Conservation (phyloP, 2,113 vertebrate genomes). For the Mormyrus lacerda region DNA sequence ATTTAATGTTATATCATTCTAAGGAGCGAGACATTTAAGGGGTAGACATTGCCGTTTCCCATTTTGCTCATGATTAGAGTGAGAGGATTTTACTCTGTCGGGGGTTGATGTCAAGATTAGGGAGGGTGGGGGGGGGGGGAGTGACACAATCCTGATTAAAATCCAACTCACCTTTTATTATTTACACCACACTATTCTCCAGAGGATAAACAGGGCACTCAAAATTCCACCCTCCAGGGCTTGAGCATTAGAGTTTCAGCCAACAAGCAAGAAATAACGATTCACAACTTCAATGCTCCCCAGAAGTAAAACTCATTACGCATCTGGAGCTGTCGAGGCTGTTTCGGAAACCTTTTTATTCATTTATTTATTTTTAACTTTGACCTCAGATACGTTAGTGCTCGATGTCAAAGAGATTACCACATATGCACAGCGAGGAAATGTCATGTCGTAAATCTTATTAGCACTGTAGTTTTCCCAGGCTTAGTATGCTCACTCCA, state of each 20-base stretch:
- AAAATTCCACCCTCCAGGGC: neutral
- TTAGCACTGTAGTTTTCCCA: constrained; percentile 21
- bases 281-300: constrained; percentile 39
- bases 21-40: neutral
- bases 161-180: constrained; percentile 14
- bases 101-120: neutral
- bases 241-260: constrained; percentile 1
- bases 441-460: constrained; percentile 23
- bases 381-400: constrained; percentile 30
- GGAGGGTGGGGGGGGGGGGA: neutral
- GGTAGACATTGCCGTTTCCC: neutral
- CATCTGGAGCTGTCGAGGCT: neutral
- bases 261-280: constrained; percentile 33
- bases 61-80: neutral
- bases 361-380: constrained; percentile 22
- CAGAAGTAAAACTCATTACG: constrained; percentile 1
- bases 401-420: constrained; percentile 40
- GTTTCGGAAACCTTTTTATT: constrained; percentile 18
- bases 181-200: constrained; percentile 5
- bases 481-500: constrained; percentile 28
- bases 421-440: constrained; percentile 22
- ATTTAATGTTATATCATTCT: neutral
- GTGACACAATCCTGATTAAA: neutral
- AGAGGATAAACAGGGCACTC: constrained; percentile 9
- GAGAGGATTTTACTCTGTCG: neutral